Evolutionary conservation across 2,888 invertebrate species (phyloP).

Genomic region (Cerastis leucographa): DNA sequence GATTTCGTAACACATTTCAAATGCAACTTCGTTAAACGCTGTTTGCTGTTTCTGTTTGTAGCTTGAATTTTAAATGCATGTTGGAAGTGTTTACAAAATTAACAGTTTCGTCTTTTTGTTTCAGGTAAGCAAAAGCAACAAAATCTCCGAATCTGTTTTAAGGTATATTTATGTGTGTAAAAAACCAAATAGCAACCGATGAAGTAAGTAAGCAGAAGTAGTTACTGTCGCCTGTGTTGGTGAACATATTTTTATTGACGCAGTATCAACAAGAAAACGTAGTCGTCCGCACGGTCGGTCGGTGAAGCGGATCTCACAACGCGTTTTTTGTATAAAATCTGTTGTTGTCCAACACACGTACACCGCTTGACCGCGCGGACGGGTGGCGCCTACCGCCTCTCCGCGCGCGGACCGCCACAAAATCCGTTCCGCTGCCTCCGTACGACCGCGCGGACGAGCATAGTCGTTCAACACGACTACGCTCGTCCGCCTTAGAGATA

Average conservation of each 20-base stretch:
- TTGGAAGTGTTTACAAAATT: slow-evolving; percentile 5
- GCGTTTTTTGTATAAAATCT: not conserved
- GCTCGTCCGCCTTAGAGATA: too few relatives aligned
- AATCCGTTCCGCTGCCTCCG: not conserved
- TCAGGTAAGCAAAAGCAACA: slow-evolving; percentile 25
- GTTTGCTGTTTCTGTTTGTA: slow-evolving; percentile 7
- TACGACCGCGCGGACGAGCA: not conserved
- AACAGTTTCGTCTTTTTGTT: slow-evolving; percentile 20
- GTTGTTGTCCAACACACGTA: not conserved
- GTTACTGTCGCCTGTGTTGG: not conserved
- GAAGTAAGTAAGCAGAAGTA: not conserved
- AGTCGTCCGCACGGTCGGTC: not conserved
- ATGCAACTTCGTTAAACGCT: slow-evolving; percentile 13
- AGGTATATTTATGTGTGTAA: not conserved
- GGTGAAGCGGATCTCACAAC: not conserved
- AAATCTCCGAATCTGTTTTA: not conserved
- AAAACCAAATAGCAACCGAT: not conserved
- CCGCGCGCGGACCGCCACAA: not conserved
- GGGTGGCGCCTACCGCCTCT: not conserved
- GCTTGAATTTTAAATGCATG: slow-evolving; percentile 11
- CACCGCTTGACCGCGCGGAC: not conserved
- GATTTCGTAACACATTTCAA: slow-evolving; percentile 26
- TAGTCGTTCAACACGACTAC: too few relatives aligned
- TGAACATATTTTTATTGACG: not conserved
- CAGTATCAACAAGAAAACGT: not conserved